A percentile compares a stretch with the other conserved stretches of the same genome.
These are phyloP conservation scores for Synergus gifuensis DNA, from an alignment of 2,888 invertebrate genomes.

Conservation along the genomic window DNA sequence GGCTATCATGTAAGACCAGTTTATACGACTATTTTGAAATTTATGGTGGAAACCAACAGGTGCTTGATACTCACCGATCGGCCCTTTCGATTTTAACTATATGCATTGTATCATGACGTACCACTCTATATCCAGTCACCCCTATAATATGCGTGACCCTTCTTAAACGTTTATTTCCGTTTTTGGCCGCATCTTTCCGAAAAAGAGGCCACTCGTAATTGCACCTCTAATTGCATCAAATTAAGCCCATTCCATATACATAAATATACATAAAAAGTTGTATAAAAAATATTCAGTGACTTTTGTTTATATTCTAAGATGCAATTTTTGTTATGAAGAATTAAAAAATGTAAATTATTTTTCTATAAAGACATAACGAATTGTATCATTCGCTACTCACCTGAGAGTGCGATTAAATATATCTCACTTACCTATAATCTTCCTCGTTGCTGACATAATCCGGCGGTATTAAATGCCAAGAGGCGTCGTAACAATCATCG, in stretches of 20 bases:
- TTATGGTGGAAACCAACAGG: conserved; percentile 68
- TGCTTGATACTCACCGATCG: conserved; percentile 54
- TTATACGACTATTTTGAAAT: conserved; percentile 33
- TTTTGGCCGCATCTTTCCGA: conserved; percentile 57
- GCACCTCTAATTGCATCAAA: conserved; percentile 43
- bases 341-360: background rate
- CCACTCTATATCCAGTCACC: conserved; percentile 60
- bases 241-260: background rate
- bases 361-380: background rate
- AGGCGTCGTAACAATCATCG: conserved; percentile 83
- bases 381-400: background rate
- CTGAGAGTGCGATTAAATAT: conserved; percentile 43
- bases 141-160: conserved; percentile 67
- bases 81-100: conserved; percentile 59
- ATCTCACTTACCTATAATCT: conserved; percentile 81
- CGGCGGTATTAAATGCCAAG: conserved; percentile 85
- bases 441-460: conserved; percentile 85
- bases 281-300: background rate
- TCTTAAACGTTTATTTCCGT: conserved; percentile 71
- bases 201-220: conserved; percentile 53
- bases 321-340: too few species aligned
- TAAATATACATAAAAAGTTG: background rate
- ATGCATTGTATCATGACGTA: conserved; percentile 55
- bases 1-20: conserved; percentile 7
- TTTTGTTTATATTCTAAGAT: too few species aligned